Base-by-base conservation (phyloP, 2,888 invertebrate genomes). In the Melanargia galathea region DNA sequence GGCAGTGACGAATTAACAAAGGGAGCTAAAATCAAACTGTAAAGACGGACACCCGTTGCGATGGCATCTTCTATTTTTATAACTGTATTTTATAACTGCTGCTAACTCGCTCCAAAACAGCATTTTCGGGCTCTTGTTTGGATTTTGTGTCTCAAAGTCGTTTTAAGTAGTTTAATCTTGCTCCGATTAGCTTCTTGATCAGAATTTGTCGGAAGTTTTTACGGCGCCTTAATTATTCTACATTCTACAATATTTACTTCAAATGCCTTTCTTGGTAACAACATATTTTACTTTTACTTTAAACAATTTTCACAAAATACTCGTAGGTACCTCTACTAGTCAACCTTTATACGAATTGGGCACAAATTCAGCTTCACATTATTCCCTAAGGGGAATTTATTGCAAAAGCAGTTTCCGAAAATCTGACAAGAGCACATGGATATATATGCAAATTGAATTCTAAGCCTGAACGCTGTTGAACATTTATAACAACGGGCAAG, bases 391-490 rank as follows among this genome's bases (percentile, higher is more conserved):
- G 16, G n/a, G 16, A 51, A 55, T 40, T 26, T 43, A 55, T 43
- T 18, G 16, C 40, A 43, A 43, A 55, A 43, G 54, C 55, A 43
- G 24, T 11, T 26, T 16, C 55, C 24, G 40, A 55, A 55, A 55
- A 55, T 55, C 40, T 55, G 55, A 26, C 55, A 55, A 26, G 24
- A 26, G 1, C 49, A 33, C 22, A 43, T 60, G 48, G 55, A 43
- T 51, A 43, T 51, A 43, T 22, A 60, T 45, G 62, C 40, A 40
- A 22, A 49, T 51, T 56, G 40, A 51, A 52, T 57, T 35, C 57
- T 33, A 57, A 62, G 56, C 57, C 55, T 40, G 40, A 40, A 62
- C 30, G 49, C 49, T 51, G 43, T 13, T 52, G 30, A 62, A 57
- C 43, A 33, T 48, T 55, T 54, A 40, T 62, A 48, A 56, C 55